Evolutionary conservation across 2,888 invertebrate species (phyloP), one percentile per base, ranked within the genome.

Genomic region (Eristalinus aeneus): DNA sequence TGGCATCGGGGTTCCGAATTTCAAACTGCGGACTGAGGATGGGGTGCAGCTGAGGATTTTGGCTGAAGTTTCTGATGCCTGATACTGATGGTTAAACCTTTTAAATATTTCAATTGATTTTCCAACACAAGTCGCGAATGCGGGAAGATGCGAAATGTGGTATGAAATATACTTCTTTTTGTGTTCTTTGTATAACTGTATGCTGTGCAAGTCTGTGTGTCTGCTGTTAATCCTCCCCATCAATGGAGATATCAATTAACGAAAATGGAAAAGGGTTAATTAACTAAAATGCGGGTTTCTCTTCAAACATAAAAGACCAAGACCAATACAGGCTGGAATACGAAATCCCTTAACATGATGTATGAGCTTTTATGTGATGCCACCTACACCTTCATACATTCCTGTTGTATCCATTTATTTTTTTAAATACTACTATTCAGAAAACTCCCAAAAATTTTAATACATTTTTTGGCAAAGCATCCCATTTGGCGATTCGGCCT

Each of bases 211-310:
- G 46, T 68, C 72, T 72, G 76, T 82, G 68, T 64, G 73, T 71
- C 78, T 53, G 46, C 46, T 72, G 65, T 27, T 72, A 73, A 72
- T 78, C 78, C 83, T 72, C 71, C 74, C 67, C 82, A 82, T 86
- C 78, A 82, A 67, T 82, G 71, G 69, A 75, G 75, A 87, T 87
- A 87, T 87, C 87, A 83, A 87, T 87, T 87, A 87, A 79, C 87
- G 64, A 75, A 75, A 87, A 83, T 58, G 82, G 60, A 91, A 92
- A 92, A 91, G 91, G 92, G 91, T 92, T 92, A 92, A 92, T 92
- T 92, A 92, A 92, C 91, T 92, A 92, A 92, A 92, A 92, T 92
- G 92, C 92, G 92, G 92, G 92, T 89, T 78, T 82, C 71, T 74
- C 71, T 74, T 71, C 71, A 71, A 82, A 61, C 78, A 82, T 71